Base-by-base conservation (phyloP, 2,113 vertebrate species). In the Paracanthobrama guichenoti region DNA sequence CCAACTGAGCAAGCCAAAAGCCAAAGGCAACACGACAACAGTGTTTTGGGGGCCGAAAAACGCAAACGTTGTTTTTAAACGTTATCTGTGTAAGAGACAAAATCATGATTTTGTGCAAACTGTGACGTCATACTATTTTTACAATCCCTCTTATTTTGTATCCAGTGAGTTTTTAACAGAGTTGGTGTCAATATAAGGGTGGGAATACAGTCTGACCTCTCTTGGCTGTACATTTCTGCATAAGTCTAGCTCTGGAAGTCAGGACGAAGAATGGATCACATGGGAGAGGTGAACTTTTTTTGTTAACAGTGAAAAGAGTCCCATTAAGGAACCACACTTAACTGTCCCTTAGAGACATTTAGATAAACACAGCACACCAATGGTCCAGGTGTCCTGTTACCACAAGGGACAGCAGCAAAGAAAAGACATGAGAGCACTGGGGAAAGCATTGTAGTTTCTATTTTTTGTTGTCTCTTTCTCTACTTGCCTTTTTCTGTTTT, bases 321-420 rank as follows among this genome's bases (percentile, higher is more conserved):
- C 90, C 88, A 87, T 88, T 88, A 88, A 93, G 91, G 89, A 92
- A 88, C 89, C 90, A 79, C 88, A 89, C 78, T 89, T 89, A 90
- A 75, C 89, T 80, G 89, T 93, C 91, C 93, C 93, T 86, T 86
- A 80, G 92, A 93, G 93, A 93, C 90, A 73, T 88, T 93, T 93
- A 91, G 92, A 92, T 92, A 94, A 95, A 94, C 92, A 93, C 93
- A 87, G 60, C 82, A 86, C 86, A 91, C 90, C 92, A 93, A 93
- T 90, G 90, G 89, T 86, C 44, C 69, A 78, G 85, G 92, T 91
- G 91, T 95, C 92, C 50, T 80, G 89, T 94, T 94, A 86, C 94
- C 91, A 86, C 89, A 85, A 81, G 85, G 88, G 88, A 87, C 85
- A 88, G 85, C 86, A 85, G 89, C 87, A 90, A 90, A 94, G 91